These are phyloP conservation scores for Brenthis daphne DNA, from an alignment of 2,888 invertebrate species.

Conservation along the genomic window DNA sequence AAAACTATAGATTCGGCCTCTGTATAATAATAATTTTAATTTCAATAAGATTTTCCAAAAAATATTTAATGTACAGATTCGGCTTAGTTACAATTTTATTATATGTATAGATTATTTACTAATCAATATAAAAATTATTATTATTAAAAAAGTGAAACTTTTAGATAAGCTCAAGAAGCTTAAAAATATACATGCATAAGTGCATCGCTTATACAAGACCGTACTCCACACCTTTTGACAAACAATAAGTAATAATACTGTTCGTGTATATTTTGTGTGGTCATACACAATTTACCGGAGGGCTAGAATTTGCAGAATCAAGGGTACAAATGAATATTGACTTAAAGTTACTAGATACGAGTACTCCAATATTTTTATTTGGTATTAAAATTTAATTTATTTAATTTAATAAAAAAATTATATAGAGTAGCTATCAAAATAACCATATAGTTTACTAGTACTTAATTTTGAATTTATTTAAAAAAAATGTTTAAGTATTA, in stretches of 20 bases:
- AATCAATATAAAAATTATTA: no score
- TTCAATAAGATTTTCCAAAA: not conserved
- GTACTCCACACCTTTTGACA: constrained; percentile 14
- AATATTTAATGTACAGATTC: not conserved
- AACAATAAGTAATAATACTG: constrained; percentile 5
- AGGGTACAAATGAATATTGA: constrained; percentile 46
- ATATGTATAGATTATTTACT: not conserved
- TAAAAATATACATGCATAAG: not conserved
- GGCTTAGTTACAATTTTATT: no score
- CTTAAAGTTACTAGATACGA: constrained; percentile 22
- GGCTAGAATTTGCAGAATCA: constrained; percentile 62
- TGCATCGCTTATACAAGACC: not conserved
- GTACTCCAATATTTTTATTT: not conserved
- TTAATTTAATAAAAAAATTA: no score
- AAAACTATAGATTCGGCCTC: no score
- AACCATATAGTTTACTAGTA: no score
- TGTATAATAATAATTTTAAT: no score
- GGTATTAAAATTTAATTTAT: no score
- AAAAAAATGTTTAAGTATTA: no score
- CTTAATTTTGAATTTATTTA: no score
- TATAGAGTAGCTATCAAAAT: no score
- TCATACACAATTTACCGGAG: constrained; percentile 69
- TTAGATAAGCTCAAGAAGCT: not conserved
- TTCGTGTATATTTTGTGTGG: constrained; percentile 56
- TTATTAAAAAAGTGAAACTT: no score